Evolutionary conservation across 2,797 vertebrate species (phyloP), one percentile per base, ranked within the genome.

Genomic region (Nasua narica): DNA sequence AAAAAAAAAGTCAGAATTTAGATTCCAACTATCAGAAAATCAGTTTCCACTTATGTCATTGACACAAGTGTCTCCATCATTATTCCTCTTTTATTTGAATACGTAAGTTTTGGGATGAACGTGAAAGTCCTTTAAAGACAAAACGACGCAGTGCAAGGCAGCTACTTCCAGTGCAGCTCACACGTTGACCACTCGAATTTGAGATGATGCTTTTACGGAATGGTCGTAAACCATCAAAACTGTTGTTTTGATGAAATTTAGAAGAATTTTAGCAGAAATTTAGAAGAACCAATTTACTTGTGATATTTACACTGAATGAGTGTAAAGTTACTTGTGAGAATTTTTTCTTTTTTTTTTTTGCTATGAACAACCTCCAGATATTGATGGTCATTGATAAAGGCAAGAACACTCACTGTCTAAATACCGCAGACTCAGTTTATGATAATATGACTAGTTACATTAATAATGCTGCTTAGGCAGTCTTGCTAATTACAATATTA

Each of bases 401-500:
- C 97, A 98, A 97, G 96, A 97, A 95, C 94, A 94, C 83, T 79
- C 83, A 90, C 98, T 97, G 90, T 95, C 95, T 96, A 81, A 97
- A 97, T 97, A 98, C 77, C 91, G 96, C 97, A 97, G 97, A 97
- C 97, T 97, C 98, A 97, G 97, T 98, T 98, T 98, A 98, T 97
- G 98, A 97, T 98, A 98, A 98, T 98, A 98, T 97, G 98, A 98
- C 98, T 98, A 98, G 98, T 97, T 98, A 98, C 91, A 98, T 97
- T 98, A 98, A 98, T 98, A 98, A 97, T 97, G 96, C 95, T 97
- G 96, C 98, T 98, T 98, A 98, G 98, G 97, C 97, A 94, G 97
- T 97, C 96, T 98, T 96, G 92, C 98, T 98, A 98, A 98, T 98
- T 98, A 98, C 90, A 98, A 97, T 98, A 97, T 97, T 97, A 98